Conservation (phyloP, 1,140 invertebrate genomes). For the Maconellicoccus hirsutus region DNA sequence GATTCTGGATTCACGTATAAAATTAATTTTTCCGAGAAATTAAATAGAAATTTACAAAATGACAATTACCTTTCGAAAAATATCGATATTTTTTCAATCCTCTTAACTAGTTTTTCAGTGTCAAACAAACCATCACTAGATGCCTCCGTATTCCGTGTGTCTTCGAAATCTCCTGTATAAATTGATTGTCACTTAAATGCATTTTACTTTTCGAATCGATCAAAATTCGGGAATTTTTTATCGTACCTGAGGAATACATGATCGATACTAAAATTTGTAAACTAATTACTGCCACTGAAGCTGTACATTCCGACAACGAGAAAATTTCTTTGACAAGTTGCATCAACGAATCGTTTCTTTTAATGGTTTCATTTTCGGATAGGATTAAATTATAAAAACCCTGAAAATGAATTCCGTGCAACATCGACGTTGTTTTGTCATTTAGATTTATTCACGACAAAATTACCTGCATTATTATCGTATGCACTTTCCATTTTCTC, state of each 20-base stretch:
- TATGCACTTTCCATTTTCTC: not conserved
- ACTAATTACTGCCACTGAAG: not conserved
- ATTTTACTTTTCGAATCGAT: not conserved
- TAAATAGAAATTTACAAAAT: not conserved
- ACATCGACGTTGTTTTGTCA: not conserved
- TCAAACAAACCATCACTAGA: not conserved
- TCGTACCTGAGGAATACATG: conserved; percentile 1
- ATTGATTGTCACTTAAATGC: not conserved
- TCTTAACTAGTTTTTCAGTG: not conserved
- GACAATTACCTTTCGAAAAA: not conserved
- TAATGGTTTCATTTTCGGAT: not conserved
- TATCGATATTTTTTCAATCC: not conserved
- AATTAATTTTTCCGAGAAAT: not conserved
- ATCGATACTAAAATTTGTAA: not conserved
- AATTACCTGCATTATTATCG: not conserved
- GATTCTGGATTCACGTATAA: conserved; percentile 34
- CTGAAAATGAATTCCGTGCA: not conserved
- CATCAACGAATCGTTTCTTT: not conserved
- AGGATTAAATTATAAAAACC: conserved; percentile 6
- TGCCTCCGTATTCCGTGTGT: not conserved
- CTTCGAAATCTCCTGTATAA: conserved; percentile 5
- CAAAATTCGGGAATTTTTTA: too few species aligned
- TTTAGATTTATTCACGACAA: not conserved
- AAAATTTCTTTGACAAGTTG: not conserved
- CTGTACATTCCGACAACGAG: not conserved